Percentiles rank a stretch among this genome's conserved stretches.
These are phyloP conservation scores for Sinohyriopsis cumingii DNA, from an alignment of 2,888 invertebrate species.

Conservation along the genomic window DNA sequence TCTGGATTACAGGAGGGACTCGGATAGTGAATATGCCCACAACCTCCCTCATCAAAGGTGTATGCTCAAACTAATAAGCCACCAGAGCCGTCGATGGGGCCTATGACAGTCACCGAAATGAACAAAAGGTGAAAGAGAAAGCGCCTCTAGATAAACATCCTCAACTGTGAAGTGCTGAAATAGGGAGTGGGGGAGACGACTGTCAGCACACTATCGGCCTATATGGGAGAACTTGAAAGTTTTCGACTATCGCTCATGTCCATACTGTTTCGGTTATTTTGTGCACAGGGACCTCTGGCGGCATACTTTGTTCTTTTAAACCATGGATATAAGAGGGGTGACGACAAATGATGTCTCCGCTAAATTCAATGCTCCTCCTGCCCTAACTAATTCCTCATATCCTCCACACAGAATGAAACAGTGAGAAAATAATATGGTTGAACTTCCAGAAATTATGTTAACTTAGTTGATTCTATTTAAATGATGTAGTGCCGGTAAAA, in stretches of 20 bases:
- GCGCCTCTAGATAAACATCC: not conserved
- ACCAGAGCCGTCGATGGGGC: too few species aligned
- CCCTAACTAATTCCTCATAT: too few species aligned
- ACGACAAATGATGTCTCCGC: not conserved
- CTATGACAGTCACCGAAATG: not conserved
- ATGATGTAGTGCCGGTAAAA: too few species aligned
- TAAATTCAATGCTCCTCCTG: not conserved
- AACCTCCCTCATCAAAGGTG: too few species aligned
- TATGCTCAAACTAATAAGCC: too few species aligned
- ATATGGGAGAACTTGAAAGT: not conserved
- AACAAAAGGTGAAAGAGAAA: not conserved
- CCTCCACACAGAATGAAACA: too few species aligned
- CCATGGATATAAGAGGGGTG: not conserved
- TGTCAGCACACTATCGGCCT: not conserved
- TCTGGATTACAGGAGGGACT: not conserved
- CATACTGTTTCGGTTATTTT: slow-evolving; percentile 8
- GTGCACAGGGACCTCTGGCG: not conserved
- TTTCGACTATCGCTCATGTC: slow-evolving; percentile 2
- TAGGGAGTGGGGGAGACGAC: not conserved
- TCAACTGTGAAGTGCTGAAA: slow-evolving; percentile 1
- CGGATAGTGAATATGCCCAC: not conserved
- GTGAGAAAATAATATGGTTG: too few species aligned
- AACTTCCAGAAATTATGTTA: too few species aligned
- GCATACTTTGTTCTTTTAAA: not conserved
- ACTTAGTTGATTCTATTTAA: too few species aligned